Evolutionary conservation across 2,797 vertebrate species (phyloP).

Genomic region (Gymnoscopelus microlampas): DNA sequence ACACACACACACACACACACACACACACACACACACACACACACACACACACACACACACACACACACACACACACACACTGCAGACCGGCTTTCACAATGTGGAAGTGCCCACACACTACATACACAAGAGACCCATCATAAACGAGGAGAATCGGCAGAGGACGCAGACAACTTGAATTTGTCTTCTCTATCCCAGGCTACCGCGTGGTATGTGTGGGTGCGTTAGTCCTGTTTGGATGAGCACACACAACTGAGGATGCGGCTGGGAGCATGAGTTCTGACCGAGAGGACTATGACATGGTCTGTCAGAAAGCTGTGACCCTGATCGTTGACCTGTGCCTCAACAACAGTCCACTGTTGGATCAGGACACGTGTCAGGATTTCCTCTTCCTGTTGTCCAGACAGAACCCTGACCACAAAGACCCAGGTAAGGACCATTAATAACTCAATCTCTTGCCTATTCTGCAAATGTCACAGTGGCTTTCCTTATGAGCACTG

Average conservation of each 20-base stretch:
- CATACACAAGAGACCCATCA: constrained; percentile 45
- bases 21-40: too few species aligned
- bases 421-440: constrained; percentile 70
- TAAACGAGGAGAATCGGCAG: constrained; percentile 59
- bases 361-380: constrained; percentile 82
- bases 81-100: not conserved
- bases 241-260: constrained; percentile 76
- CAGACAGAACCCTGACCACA: constrained; percentile 69
- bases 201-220: constrained; percentile 49
- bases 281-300: constrained; percentile 83
- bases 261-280: constrained; percentile 85
- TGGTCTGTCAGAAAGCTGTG: constrained; percentile 85
- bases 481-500: constrained; percentile 21
- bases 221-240: constrained; percentile 69
- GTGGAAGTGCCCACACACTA: constrained; percentile 23
- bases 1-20: constrained; percentile 7
- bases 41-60: constrained; percentile 2
- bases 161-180: constrained; percentile 70
- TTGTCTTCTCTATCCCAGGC: constrained; percentile 61
- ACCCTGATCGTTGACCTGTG: constrained; percentile 86
- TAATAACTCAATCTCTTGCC: constrained; percentile 27
- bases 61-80: constrained; percentile 22
- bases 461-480: constrained; percentile 4
- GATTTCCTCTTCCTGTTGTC: constrained; percentile 82
- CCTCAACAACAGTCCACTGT: constrained; percentile 78